These are phyloP conservation scores for Leptobrachium ailaonicum DNA, from an alignment of 2,113 vertebrate genomes.

Conservation along the genomic window DNA sequence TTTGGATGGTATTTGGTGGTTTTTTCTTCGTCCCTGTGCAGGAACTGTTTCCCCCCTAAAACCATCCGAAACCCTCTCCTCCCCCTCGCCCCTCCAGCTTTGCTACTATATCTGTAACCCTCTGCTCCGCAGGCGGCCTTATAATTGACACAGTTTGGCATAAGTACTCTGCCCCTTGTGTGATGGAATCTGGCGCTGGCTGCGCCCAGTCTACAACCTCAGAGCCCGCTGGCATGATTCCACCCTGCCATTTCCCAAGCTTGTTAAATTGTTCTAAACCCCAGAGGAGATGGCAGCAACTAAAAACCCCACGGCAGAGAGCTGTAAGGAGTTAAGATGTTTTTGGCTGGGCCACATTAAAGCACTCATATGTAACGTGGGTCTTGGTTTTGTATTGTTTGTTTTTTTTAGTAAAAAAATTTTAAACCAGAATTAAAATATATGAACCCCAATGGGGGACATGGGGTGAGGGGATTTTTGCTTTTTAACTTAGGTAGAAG, in stretches of 20 bases:
- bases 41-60: background rate
- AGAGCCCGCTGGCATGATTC: constrained; percentile 25
- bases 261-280: constrained; percentile 18
- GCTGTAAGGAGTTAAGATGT: constrained; percentile 20
- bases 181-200: constrained; percentile 22
- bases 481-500: no score
- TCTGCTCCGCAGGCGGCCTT: constrained; percentile 14
- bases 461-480: background rate
- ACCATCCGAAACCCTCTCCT: background rate
- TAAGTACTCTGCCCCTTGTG: constrained; percentile 30
- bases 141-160: constrained; percentile 13
- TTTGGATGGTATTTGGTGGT: no score
- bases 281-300: background rate
- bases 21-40: no score
- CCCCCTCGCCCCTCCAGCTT: background rate
- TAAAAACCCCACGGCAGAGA: background rate
- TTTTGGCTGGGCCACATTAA: background rate
- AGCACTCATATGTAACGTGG: background rate
- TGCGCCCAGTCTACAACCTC: constrained; percentile 40
- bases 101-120: background rate
- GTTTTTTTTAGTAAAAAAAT: background rate
- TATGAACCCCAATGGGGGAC: background rate
- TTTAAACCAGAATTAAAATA: background rate
- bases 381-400: background rate
- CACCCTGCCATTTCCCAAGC: constrained; percentile 21